Base-by-base conservation (phyloP, 2,888 invertebrate species). In the Eupeodes latifasciatus region DNA sequence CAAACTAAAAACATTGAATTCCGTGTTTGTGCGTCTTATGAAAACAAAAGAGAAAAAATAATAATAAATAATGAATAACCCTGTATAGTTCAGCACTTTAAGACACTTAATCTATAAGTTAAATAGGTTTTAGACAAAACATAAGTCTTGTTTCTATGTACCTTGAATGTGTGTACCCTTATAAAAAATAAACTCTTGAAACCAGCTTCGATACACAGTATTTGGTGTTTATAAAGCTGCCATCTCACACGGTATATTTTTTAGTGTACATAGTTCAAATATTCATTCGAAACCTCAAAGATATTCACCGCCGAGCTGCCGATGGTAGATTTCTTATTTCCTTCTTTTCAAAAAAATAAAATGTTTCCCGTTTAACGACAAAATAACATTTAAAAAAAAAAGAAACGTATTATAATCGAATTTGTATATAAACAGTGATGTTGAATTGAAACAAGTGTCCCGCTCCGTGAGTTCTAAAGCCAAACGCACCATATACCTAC, bases 391-490 rank as follows among this genome's bases (percentile, higher is more conserved):
- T 59, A 55, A 62, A 16, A 44, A 19, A 19, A 19, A 44, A 53
- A 75, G 67, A 44, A 75, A 61, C 34, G 55, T 75, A 53, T 40
- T 53, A 47, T 71, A 72, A 53, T 57, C 71, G 61, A 36, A 55
- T 19, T 71, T 36, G 27, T 36, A 16, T 55, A 71, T 69, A 59
- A 62, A 57, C 55, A n/a, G 9, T 55, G 47, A 77, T 34, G 62
- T 53, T 53, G n/a, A 67, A 74, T 69, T 85, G 67, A 85, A 69
- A 78, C 85, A 81, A 85, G 85, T 85, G 85, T 85, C 76, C 57
- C 59, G 75, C 53, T 12, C 53, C 53, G 69, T 69, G 53, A 51
- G 80, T 66, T 71, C 64, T 57, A 59, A 59, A 64, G 55, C 64
- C 64, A 57, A 64, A 64, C 53, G 47, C 57, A 40, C 40, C 57